Evolutionary conservation across 2,888 invertebrate genomes (phyloP), one percentile per base, ranked within the genome.

Genomic region (Sericinus montela): DNA sequence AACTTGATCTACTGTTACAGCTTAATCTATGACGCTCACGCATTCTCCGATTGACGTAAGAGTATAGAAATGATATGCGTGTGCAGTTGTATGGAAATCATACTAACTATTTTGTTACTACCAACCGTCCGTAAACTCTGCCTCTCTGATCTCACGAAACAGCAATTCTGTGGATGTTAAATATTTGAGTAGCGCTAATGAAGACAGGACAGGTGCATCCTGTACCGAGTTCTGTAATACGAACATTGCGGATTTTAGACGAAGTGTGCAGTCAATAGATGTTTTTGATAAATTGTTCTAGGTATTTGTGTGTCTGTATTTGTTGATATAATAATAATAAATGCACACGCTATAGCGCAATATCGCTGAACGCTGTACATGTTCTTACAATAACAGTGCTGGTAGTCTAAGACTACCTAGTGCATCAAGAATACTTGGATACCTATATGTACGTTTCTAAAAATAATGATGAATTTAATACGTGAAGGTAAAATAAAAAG

Each of bases 181-280:
- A 37, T 29, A 28, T 34, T 32, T 11, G 30, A 10, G 34, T 15
- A 30, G 25, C 10, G 16, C 44, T 48, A 44, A 44, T 48, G 34
- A n/a, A 34, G n/a, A 30, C n/a, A 4, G 7, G 39, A 34, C 48
- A 48, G 48, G 48, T 48, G 48, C 44, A 39, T 48, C 48, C 48
- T 48, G 48, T 34, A 29, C 6, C 3, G 9, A 28, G 14, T 14
- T 1, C 14, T 28, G 28, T 7, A 14, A 7, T 1, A 40, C 1
- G 37, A 23, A 37, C 13, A 25, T 14, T 14, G 14, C 35, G 8
- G 35, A 35, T 35, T 15, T 3, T 8, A 35, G 14, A 35, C 35
- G 35, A 9, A 8, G 15, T 10, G 35, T 15, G 10, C 9, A 10
- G 14, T 35, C 15, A 15, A 35, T 15, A 9, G 15, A 15, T 32